These are phyloP conservation scores for Lucilia cuprina DNA, from an alignment of 1,140 invertebrate genomes.

Conservation along the genomic window DNA sequence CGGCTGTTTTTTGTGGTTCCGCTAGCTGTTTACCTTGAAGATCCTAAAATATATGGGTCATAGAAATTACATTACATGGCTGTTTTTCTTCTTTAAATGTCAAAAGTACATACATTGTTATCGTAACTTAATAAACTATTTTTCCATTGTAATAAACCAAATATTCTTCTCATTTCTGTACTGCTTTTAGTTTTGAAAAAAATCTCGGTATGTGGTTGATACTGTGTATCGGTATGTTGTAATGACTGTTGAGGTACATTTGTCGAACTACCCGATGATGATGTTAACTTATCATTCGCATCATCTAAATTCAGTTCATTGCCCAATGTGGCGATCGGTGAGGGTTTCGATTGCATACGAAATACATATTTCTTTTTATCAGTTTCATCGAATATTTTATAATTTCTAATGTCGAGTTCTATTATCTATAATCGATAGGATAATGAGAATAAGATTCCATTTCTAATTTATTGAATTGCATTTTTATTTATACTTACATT, in stretches of 20 bases:
- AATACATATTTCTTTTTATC: slow-evolving; percentile 61
- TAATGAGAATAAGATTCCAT: not conserved
- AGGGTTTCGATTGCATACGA: slow-evolving; percentile 59
- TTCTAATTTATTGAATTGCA: not conserved
- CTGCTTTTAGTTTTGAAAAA: slow-evolving; percentile 59
- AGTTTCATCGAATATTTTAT: slow-evolving; percentile 60
- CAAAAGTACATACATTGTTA: slow-evolving; percentile 46
- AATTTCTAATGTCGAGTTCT: slow-evolving; percentile 60
- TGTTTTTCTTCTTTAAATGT: not conserved
- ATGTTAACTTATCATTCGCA: slow-evolving; percentile 48
- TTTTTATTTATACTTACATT: slow-evolving; percentile 40
- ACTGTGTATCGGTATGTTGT: slow-evolving; percentile 30
- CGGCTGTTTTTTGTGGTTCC: slow-evolving; percentile 67
- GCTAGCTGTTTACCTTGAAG: slow-evolving; percentile 65
- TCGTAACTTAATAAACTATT: slow-evolving; percentile 55
- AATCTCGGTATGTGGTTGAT: slow-evolving; percentile 55
- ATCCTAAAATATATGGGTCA: slow-evolving; percentile 25
- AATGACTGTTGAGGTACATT: slow-evolving; percentile 39
- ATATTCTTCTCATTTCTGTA: slow-evolving; percentile 58
- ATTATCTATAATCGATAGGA: slow-evolving; percentile 47
- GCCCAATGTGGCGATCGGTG: slow-evolving; percentile 52
- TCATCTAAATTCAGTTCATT: slow-evolving; percentile 58
- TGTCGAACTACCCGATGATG: slow-evolving; percentile 49
- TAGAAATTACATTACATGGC: no score
- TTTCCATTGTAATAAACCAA: slow-evolving; percentile 58